These are phyloP conservation scores for Lophotis ruficrista DNA, from an alignment of 2,113 vertebrate genomes.

Conservation along the genomic window DNA sequence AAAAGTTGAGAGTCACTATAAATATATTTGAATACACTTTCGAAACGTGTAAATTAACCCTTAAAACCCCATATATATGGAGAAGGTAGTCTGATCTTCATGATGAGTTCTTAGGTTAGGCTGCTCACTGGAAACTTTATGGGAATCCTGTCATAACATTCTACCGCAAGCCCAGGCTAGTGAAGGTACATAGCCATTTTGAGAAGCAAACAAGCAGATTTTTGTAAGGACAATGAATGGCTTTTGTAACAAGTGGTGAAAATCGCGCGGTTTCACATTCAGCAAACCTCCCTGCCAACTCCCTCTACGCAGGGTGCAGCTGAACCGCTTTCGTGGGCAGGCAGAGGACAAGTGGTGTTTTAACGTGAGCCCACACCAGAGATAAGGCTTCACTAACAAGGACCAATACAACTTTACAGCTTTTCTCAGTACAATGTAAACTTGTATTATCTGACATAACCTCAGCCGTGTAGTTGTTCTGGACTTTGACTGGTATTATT, in stretches of 20 bases:
- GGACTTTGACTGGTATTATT: not conserved
- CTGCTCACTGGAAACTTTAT: not conserved
- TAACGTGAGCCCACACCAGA: not conserved
- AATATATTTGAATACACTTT: not conserved
- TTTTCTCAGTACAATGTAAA: not conserved
- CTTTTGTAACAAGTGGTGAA: not conserved
- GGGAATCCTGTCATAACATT: not conserved
- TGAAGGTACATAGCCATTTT: not conserved
- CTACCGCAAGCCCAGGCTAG: not conserved
- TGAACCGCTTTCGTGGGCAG: not conserved
- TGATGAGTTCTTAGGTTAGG: not conserved
- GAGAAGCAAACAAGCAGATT: not conserved
- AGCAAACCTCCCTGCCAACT: not conserved
- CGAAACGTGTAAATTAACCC: not conserved
- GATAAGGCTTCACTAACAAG: not conserved
- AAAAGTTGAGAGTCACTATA: not conserved
- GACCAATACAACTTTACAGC: not conserved
- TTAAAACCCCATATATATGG: not conserved
- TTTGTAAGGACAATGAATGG: not conserved
- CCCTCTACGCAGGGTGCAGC: rapidly evolving
- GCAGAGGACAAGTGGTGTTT: not conserved
- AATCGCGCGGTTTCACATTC: not conserved
- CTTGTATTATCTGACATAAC: not conserved
- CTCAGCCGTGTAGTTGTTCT: not conserved
- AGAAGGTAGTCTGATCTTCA: not conserved